A percentile compares a stretch with the other conserved stretches of the same genome.
Evolutionary conservation across 2,888 invertebrate species (phyloP).

Genomic region (Onchidella celtica): DNA sequence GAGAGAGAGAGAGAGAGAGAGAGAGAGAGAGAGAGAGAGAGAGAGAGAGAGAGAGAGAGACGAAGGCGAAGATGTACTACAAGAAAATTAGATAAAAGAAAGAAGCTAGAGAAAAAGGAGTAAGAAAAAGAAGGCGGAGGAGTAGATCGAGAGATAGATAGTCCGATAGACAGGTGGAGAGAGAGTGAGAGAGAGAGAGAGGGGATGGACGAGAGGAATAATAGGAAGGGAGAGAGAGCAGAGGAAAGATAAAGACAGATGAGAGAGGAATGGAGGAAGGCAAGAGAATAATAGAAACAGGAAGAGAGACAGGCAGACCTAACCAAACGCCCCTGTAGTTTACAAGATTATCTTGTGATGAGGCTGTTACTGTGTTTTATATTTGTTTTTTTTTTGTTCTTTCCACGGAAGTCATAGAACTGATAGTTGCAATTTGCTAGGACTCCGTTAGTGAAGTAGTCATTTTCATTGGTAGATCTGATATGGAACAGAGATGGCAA

Average conservation of each 20-base stretch:
- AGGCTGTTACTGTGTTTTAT: too few relatives aligned
- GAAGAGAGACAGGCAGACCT: background rate
- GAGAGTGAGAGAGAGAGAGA: slow-evolving; percentile 27
- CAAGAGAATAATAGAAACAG: background rate
- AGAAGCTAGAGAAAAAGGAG: background rate
- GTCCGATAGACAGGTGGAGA: background rate
- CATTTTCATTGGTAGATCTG: too few relatives aligned
- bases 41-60: slow-evolving; percentile 25
- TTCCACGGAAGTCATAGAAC: too few relatives aligned
- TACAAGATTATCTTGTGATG: too few relatives aligned
- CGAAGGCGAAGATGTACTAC: background rate
- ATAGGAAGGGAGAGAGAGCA: background rate
- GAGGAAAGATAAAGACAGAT: background rate
- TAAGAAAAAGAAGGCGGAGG: background rate
- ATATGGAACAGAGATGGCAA: background rate
- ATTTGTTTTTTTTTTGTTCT: too few relatives aligned
- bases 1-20: too few relatives aligned
- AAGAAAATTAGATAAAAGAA: background rate
- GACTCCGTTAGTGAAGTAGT: too few relatives aligned
- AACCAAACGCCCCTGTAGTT: too few relatives aligned
- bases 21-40: slow-evolving; percentile 18
- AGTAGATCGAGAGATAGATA: background rate
- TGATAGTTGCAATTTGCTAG: too few relatives aligned
- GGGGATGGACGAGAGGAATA: background rate
- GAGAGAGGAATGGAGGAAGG: slow-evolving; percentile 5